These are phyloP conservation scores for Pan troglodytes DNA, from an alignment of 2,113 vertebrate genomes.

Conservation along the genomic window DNA sequence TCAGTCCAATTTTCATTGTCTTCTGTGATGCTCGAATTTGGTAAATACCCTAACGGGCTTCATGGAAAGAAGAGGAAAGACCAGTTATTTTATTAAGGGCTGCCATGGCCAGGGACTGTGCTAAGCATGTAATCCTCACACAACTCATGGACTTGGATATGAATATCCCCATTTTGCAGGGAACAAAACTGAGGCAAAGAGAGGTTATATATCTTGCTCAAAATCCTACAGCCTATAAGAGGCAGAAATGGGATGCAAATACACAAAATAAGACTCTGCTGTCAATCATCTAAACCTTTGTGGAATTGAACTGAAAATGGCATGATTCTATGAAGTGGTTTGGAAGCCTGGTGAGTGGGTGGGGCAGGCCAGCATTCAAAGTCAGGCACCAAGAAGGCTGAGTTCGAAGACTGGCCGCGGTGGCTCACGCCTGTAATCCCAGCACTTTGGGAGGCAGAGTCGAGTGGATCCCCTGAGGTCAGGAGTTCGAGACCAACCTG, in stretches of 20 bases:
- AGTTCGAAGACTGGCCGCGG: not conserved
- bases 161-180: not conserved
- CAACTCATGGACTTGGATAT: not conserved
- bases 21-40: not conserved
- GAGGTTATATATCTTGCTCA: not conserved
- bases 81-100: not conserved
- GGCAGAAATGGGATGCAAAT: not conserved
- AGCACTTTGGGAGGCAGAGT: too few relatives aligned
- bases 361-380: not conserved
- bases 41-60: not conserved
- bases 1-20: not conserved
- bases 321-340: too few relatives aligned
- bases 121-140: not conserved
- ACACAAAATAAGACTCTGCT: not conserved
- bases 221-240: not conserved
- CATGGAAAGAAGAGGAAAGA: not conserved
- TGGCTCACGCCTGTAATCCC: too few relatives aligned
- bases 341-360: not conserved
- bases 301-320: not conserved
- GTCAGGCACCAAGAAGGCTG: not conserved
- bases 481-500: too few relatives aligned
- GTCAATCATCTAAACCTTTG: not conserved
- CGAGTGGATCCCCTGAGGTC: too few relatives aligned
- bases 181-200: not conserved
- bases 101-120: not conserved